These are phyloP conservation scores for Rhabdornis inornatus DNA, from an alignment of 2,113 vertebrate species.

Conservation along the genomic window DNA sequence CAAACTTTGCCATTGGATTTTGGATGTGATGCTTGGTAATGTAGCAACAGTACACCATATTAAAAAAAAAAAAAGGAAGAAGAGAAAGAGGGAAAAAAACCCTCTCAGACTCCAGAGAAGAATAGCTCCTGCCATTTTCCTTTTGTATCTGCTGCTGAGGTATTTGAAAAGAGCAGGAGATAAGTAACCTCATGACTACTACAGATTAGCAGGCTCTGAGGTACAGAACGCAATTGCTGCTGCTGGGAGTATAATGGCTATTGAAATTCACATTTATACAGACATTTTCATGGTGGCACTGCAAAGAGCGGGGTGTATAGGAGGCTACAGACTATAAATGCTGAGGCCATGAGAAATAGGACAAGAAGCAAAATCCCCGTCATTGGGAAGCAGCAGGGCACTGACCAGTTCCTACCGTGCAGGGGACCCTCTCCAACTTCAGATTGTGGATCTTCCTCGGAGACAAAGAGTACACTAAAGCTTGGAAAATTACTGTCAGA, in stretches of 20 bases:
- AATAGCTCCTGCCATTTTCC: constrained; percentile 46
- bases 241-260: constrained; percentile 42
- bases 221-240: background rate
- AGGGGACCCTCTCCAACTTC: background rate
- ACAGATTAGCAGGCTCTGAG: constrained; percentile 58
- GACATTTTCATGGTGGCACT: constrained; percentile 26
- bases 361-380: background rate
- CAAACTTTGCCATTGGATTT: constrained; percentile 27
- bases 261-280: constrained; percentile 56
- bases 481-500: background rate
- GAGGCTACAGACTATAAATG: background rate
- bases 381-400: background rate
- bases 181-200: constrained; percentile 64
- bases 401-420: background rate
- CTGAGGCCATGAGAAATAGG: background rate
- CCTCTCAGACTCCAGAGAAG: constrained; percentile 7
- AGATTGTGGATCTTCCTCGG: background rate
- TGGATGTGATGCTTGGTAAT: constrained; percentile 39
- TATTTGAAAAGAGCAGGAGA: constrained; percentile 66
- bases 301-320: constrained; percentile 1
- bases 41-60: background rate
- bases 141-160: constrained; percentile 39
- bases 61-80: background rate
- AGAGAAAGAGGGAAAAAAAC: background rate
- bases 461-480: background rate